Evolutionary conservation across 2,113 vertebrate species (phyloP).

Genomic region (Hippolais icterina): DNA sequence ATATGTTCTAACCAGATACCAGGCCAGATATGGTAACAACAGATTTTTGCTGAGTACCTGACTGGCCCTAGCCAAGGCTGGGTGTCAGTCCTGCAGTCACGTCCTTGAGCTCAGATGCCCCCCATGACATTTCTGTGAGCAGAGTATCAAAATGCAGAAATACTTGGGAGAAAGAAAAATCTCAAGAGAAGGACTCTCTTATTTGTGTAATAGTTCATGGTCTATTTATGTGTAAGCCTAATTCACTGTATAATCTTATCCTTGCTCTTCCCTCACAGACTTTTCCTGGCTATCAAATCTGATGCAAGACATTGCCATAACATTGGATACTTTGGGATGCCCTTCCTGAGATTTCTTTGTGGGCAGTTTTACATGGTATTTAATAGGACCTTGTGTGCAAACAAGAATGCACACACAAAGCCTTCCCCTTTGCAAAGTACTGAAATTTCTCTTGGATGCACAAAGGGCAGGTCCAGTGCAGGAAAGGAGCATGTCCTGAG

Average conservation of each 20-base stretch:
- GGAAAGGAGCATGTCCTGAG: neutral
- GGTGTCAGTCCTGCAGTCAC: neutral
- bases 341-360: neutral
- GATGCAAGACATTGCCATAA: neutral
- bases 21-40: neutral
- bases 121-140: neutral
- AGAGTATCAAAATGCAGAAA: neutral
- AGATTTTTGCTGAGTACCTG: neutral
- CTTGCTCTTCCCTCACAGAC: neutral
- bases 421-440: neutral
- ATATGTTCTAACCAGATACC: neutral
- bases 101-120: neutral
- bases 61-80: neutral
- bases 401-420: neutral
- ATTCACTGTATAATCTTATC: neutral
- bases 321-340: neutral
- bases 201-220: neutral
- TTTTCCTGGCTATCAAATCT: neutral
- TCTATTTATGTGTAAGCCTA: neutral
- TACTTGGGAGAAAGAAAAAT: neutral
- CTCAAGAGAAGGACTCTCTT: neutral
- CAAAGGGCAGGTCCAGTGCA: neutral
- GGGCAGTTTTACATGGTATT: neutral
- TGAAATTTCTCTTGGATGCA: neutral
- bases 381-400: neutral